A percentile compares a stretch with the other conserved stretches of the same genome.
phyloP scores from a whole-genome alignment of 2,797 vertebrate species.

The Hemibagrus guttatus region DNA sequence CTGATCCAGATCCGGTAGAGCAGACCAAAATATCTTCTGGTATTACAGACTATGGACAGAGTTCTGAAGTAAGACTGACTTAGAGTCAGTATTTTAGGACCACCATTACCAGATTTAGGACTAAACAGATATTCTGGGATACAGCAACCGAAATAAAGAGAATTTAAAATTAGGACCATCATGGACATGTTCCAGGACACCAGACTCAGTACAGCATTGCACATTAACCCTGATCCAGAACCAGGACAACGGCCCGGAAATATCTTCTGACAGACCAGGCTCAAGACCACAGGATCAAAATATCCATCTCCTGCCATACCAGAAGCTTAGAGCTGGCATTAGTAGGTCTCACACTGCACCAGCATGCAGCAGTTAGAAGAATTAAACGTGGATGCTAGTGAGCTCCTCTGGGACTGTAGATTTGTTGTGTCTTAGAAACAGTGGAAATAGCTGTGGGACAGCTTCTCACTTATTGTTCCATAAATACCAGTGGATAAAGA shows the following conservation, averaged over 20 bases:
- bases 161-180: background rate
- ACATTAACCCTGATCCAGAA: slow-evolving; percentile 2
- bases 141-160: background rate
- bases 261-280: background rate
- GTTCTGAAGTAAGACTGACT: background rate
- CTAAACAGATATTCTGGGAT: background rate
- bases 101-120: background rate
- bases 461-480: background rate
- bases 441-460: background rate
- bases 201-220: background rate
- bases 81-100: background rate
- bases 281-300: background rate
- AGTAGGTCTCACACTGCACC: background rate
- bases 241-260: background rate
- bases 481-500: slow-evolving; percentile 16
- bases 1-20: background rate
- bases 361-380: slow-evolving; percentile 23
- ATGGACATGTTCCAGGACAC: background rate
- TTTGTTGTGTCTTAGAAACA: slow-evolving; percentile 15
- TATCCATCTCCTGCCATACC: background rate
- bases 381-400: background rate
- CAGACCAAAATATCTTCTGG: background rate
- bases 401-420: background rate
- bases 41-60: background rate
- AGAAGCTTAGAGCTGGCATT: slow-evolving; percentile 19